Evolutionary conservation across 2,113 vertebrate species (phyloP).

Genomic region (Hyperopisus bebe): DNA sequence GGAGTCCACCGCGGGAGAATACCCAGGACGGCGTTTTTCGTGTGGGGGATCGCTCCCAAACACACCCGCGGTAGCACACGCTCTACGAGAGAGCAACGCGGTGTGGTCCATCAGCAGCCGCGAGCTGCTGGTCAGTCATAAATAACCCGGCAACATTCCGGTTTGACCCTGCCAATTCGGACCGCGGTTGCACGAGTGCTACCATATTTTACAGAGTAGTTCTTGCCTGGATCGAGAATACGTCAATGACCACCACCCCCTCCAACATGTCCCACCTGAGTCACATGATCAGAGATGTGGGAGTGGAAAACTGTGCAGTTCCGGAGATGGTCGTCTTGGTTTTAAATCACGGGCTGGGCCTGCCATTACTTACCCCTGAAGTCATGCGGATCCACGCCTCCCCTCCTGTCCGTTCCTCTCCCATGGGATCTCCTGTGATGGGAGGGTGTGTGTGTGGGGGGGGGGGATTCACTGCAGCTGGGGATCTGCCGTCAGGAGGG

Average conservation of each 20-base stretch:
- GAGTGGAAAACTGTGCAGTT: not conserved
- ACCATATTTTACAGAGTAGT: not conserved
- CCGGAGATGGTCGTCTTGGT: not conserved
- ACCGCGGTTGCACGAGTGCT: not conserved
- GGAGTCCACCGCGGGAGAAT: constrained; percentile 21
- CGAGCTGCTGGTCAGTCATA: constrained; percentile 6
- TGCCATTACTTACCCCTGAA: constrained; percentile 24
- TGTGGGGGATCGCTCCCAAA: constrained; percentile 19
- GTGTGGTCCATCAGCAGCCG: not conserved
- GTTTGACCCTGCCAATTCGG: not conserved
- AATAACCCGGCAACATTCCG: not conserved
- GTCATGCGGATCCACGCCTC: constrained; percentile 25
- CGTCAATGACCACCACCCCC: not conserved
- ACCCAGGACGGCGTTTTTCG: constrained; percentile 23
- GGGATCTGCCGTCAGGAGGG: constrained; percentile 10
- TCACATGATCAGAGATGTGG: not conserved
- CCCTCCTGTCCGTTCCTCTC: constrained; percentile 7
- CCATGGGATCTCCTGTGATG: constrained; percentile 5
- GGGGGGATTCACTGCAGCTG: not conserved
- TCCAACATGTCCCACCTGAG: not conserved
- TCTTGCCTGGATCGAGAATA: not conserved
- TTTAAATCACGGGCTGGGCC: constrained; percentile 23
- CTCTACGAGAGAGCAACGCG: constrained; percentile 12
- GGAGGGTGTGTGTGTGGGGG: not conserved
- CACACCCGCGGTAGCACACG: constrained; percentile 20